These are phyloP conservation scores for Oligia latruncula DNA, from an alignment of 2,888 invertebrate genomes.

Conservation along the genomic window DNA sequence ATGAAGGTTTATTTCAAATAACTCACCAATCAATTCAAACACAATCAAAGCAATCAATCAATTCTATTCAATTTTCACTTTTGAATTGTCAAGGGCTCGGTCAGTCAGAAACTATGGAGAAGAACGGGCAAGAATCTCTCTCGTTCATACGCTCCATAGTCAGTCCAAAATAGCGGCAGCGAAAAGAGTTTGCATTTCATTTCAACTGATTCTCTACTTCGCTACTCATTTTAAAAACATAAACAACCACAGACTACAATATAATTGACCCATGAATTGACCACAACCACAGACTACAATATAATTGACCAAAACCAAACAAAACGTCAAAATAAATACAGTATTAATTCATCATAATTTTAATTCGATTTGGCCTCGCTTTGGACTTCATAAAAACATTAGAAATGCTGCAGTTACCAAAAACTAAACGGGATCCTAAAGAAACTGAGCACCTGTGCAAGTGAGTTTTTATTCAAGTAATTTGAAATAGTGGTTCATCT, in stretches of 20 bases:
- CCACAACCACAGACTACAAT: too few relatives aligned
- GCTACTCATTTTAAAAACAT: not conserved
- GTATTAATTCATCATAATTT: not conserved
- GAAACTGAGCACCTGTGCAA: slow-evolving; percentile 72
- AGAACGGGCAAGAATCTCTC: not conserved
- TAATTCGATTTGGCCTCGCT: not conserved
- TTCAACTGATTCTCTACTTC: not conserved
- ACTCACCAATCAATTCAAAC: too few relatives aligned
- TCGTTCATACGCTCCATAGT: too few relatives aligned
- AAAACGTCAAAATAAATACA: slow-evolving; percentile 27
- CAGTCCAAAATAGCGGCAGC: not conserved
- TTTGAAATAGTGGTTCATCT: not conserved
- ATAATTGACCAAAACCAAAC: not conserved
- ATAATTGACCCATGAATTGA: too few relatives aligned
- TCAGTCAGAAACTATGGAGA: not conserved
- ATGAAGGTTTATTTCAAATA: not conserved
- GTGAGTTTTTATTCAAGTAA: slow-evolving; percentile 58
- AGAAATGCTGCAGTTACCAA: slow-evolving; percentile 73
- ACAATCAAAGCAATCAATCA: too few relatives aligned
- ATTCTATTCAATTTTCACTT: too few relatives aligned
- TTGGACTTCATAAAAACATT: slow-evolving; percentile 2
- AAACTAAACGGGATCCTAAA: slow-evolving; percentile 67
- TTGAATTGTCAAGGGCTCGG: too few relatives aligned
- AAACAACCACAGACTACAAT: not conserved
- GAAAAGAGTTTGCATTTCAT: slow-evolving; percentile 13